Percentiles rank a stretch among this genome's conserved stretches.
Conservation (phyloP, 2,113 vertebrate genomes). For the Pomatostomus ruficeps region DNA sequence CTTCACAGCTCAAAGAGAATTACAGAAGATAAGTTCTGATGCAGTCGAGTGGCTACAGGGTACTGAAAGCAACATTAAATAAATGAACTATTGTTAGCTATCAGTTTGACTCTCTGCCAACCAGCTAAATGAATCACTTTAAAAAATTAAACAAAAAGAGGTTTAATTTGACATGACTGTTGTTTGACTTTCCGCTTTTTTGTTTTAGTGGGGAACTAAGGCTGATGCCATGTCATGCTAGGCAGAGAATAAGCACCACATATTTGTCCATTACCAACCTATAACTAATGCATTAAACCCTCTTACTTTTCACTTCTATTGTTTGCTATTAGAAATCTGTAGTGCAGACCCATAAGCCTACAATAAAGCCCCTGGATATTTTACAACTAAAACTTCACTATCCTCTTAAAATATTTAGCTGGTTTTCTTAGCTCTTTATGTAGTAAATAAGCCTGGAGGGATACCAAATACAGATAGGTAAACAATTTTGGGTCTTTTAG, state of each 20-base stretch:
- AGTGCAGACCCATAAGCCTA: not conserved
- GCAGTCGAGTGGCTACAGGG: constrained; percentile 12
- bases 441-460: not conserved
- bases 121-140: constrained; percentile 45
- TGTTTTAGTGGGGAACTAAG: constrained; percentile 19
- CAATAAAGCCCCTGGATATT: not conserved
- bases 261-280: not conserved
- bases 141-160: constrained; percentile 54
- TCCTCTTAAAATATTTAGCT: not conserved
- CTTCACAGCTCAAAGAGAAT: constrained; percentile 46
- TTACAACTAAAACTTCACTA: not conserved
- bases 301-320: constrained; percentile 33
- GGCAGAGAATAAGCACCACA: not conserved
- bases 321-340: not conserved
- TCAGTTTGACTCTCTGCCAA: constrained; percentile 44
- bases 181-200: constrained; percentile 54
- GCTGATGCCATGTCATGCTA: not conserved
- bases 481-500: not conserved
- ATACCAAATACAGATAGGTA: not conserved
- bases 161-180: constrained; percentile 50
- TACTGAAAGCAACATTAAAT: constrained; percentile 38
- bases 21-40: constrained; percentile 50
- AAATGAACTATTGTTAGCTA: constrained; percentile 57
- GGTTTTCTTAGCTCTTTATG: not conserved
- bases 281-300: constrained; percentile 3